Evolutionary conservation across 1,140 invertebrate genomes (phyloP), one percentile per base, ranked within the genome.

Genomic region (Dryas iulia): DNA sequence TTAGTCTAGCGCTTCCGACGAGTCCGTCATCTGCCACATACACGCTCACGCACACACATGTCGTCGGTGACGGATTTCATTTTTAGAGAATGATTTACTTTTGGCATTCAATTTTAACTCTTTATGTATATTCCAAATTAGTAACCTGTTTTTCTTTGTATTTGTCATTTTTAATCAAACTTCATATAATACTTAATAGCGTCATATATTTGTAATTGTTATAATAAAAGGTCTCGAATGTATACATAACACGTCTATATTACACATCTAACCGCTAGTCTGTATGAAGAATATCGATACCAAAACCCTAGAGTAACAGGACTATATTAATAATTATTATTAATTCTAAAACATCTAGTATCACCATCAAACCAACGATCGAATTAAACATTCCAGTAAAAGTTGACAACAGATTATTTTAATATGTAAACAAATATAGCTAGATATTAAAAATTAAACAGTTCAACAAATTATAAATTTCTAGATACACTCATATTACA

Each of bases 231-330:
- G 77, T 81, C 75, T 84, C 77, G 74, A 79, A 80, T 83, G 81
- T 85, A 83, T 83, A 87, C 78, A 81, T 84, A 88, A 89, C 83
- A 84, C 79, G 69, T 77, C 82, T 79, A 83, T 82, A 79, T 76
- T 81, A 86, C 78, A 87, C 72, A 76, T 76, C 77, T 84, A 86
- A 72, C 58, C 68, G 71, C 81, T 78, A 78, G 56, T 62, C 63
- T 73, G 69, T 72, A 56, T 63, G 69, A 69, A 72, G 72, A 77
- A 76, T 75, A 77, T 74, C 73, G 79, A 79, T 81, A 83, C 79
- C 79, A 75, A 81, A 81, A 71, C 73, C 77, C 78, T 79, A 79
- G 59, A 74, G 65, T 81, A 82, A 87, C 81, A 84, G 74, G 78
- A 77, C 77, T 81, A 83, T 56, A 56, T 47, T 47, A 47, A n/a